Percentiles rank a stretch among this genome's conserved stretches.
Conservation (phyloP, 2,797 vertebrate genomes). For the Vespertilio murinus region DNA sequence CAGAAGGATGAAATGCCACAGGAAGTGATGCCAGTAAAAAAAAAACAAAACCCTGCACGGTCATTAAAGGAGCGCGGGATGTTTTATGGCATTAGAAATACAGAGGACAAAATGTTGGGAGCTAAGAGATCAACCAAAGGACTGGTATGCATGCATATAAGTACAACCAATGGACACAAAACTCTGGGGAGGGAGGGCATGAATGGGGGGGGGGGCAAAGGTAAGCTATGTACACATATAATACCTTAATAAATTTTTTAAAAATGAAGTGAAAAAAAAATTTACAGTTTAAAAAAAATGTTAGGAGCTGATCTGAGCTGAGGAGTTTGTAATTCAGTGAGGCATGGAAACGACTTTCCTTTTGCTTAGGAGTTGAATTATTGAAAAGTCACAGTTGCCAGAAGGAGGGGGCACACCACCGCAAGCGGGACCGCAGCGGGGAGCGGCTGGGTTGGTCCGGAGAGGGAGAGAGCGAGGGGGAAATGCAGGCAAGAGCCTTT, state of each 20-base stretch:
- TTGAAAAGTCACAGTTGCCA: background rate
- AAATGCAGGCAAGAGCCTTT: background rate
- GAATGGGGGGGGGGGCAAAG: no score
- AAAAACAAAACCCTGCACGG: background rate
- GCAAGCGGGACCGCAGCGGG: rapidly evolving
- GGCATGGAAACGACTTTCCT: background rate
- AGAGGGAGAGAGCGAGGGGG: background rate
- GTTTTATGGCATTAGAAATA: background rate
- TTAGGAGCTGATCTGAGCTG: background rate
- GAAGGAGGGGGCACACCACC: background rate
- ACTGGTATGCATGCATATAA: no score
- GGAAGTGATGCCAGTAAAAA: background rate
- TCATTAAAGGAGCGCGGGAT: background rate
- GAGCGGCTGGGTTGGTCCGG: no score
- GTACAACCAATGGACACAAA: no score
- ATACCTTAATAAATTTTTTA: no score
- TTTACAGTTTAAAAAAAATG: no score
- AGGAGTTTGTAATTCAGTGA: background rate
- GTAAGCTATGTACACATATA: no score
- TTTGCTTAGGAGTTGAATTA: constrained; percentile 32
- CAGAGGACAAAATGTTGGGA: background rate
- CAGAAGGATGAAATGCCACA: background rate
- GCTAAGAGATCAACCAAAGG: no score
- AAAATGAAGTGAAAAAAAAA: no score
- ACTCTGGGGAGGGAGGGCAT: no score